Conservation (phyloP, 2,113 vertebrate genomes). For the Catagonus wagneri region DNA sequence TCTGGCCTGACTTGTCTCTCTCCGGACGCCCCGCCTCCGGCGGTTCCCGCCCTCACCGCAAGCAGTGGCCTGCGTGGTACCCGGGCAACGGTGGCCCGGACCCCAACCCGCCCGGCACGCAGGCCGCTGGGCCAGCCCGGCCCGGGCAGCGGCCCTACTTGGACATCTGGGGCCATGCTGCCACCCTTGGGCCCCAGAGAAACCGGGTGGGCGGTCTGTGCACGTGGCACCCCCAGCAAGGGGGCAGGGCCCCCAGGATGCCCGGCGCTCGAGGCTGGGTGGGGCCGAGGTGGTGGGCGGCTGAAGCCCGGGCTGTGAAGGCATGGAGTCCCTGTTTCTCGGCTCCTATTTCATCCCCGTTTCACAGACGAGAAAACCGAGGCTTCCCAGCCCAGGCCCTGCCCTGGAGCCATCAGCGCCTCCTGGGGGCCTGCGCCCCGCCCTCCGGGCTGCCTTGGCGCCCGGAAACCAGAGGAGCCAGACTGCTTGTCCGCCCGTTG, state of each 20-base stretch:
- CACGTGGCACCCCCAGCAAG: fast-evolving
- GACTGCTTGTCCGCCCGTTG: not conserved
- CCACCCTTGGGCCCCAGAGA: fast-evolving
- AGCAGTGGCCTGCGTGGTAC: not conserved
- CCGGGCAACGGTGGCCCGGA: not conserved
- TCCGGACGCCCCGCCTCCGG: not conserved
- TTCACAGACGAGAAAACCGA: not conserved
- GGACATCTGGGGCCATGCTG: not conserved
- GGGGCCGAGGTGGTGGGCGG: not conserved
- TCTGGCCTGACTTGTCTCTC: slow-evolving; percentile 33
- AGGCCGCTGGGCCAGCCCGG: not conserved
- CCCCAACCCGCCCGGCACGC: too few species aligned
- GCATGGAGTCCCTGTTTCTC: fast-evolving
- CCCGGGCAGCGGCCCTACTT: too few species aligned
- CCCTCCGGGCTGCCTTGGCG: not conserved
- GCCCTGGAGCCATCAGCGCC: fast-evolving
- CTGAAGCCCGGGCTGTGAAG: not conserved
- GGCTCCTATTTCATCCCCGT: not conserved
- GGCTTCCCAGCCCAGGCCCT: not conserved
- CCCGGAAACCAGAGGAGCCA: slow-evolving; percentile 43
- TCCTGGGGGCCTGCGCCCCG: not conserved
- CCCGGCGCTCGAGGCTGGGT: not conserved
- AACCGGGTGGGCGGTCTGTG: not conserved
- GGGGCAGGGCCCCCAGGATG: not conserved
- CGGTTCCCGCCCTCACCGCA: fast-evolving